A percentile compares a stretch with the other conserved stretches of the same genome.
Evolutionary conservation across 2,113 vertebrate genomes (phyloP).

Genomic region (Paraplagusia blochii): DNA sequence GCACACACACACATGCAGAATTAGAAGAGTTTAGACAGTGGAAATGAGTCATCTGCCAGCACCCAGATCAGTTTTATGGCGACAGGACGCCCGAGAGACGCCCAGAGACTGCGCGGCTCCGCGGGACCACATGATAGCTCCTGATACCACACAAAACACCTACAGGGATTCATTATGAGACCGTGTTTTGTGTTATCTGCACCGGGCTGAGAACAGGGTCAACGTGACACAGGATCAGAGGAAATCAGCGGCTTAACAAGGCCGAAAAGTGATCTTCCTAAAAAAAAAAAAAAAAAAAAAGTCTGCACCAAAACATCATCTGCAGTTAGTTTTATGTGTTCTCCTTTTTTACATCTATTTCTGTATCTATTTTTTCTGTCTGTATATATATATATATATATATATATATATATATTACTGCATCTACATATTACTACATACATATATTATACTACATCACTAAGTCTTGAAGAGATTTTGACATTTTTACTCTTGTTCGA

Average conservation of each 20-base stretch:
- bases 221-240: neutral
- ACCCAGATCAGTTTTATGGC: slow-evolving; percentile 46
- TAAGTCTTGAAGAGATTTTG: no score
- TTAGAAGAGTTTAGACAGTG: slow-evolving; percentile 66
- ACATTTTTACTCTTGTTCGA: no score
- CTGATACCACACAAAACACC: slow-evolving; percentile 45
- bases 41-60: slow-evolving; percentile 62
- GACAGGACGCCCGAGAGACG: slow-evolving; percentile 52
- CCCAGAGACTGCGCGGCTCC: slow-evolving; percentile 47
- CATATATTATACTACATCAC: no score
- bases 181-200: slow-evolving; percentile 26
- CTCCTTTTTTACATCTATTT: no score
- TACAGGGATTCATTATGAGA: slow-evolving; percentile 29
- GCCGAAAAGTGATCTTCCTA: neutral
- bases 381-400: no score
- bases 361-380: no score
- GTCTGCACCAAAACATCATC: neutral
- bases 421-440: no score
- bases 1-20: slow-evolving; percentile 43
- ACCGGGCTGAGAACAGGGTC: slow-evolving; percentile 18
- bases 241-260: slow-evolving; percentile 1
- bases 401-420: no score
- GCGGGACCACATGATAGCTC: slow-evolving; percentile 31
- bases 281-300: neutral
- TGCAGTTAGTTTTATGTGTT: no score